Evolutionary conservation across 2,797 vertebrate species (phyloP), one percentile per base, ranked within the genome.

Genomic region (Cryptoblepharus egeriae): DNA sequence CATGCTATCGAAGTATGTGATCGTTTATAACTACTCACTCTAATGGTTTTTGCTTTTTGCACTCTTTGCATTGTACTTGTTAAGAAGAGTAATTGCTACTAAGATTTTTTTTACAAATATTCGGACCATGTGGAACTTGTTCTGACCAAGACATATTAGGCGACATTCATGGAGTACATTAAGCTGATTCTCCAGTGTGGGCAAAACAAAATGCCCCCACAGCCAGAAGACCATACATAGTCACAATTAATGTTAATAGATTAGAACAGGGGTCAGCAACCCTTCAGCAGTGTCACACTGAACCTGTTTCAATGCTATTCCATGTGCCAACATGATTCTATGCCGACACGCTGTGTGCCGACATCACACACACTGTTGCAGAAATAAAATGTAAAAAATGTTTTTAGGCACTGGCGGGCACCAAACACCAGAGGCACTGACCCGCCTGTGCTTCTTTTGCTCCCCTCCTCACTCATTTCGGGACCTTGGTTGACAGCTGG

Each of bases 51-150:
- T 18, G 12, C 1, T 18, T 82, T 39, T 71, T 70, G 22, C 63
- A 12, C 39, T 85, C 30, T 77, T n/a, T 69, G 22, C 13, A 72
- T 4, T 42, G 1, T 4, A 81, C 52, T 26, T 77, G 88, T 81
- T 80, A 2, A 73, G 75, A 4, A 13, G 65, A 70, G 20, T 30
- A 63, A 3, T 28, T 52, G 63, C 70, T 87, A 73, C 0, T 60
- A 26, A n/a, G 20, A 74, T 39, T 68, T 42, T 49, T 49, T 49
- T 49, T 49, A 12, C 45, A 49, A 77, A 0, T 35, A 79, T 42
- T 49, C 4, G 79, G 20, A 86, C 1, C 37, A 78, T 37, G 6
- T 1, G 28, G 2, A 32, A 61, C 45, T 35, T 87, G 82, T 78
- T 60, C 39, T 32, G 26, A 22, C 61, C 4, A 83, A 68, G 10